phyloP scores from a whole-genome alignment of 2,797 vertebrate genomes.

The Pristis pectinata region DNA sequence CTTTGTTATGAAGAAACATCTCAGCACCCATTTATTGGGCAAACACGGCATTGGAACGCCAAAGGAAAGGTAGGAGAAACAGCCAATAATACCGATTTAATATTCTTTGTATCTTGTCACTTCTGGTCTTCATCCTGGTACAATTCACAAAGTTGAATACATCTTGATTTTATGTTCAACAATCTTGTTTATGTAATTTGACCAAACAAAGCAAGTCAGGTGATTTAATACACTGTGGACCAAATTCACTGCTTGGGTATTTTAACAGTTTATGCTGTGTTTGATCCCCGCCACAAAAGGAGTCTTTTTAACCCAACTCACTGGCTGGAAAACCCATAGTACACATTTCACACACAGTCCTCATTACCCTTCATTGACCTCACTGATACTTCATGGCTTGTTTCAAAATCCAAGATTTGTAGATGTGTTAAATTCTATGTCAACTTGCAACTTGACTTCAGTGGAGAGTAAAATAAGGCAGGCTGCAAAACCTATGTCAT shows the following conservation, averaged over 20 bases:
- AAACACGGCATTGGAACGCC: conserved; percentile 92
- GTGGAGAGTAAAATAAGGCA: neutral
- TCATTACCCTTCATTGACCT: neutral
- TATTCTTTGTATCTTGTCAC: neutral
- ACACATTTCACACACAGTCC: neutral
- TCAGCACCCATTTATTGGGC: conserved; percentile 89
- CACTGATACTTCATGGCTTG: neutral
- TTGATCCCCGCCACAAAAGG: neutral
- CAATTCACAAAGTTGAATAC: neutral
- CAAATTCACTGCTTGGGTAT: neutral
- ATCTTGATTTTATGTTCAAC: neutral
- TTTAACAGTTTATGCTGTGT: neutral
- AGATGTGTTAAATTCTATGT: neutral
- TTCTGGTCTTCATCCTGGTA: neutral
- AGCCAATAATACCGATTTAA: neutral
- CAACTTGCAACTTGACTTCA: neutral
- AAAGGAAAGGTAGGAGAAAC: conserved; percentile 80
- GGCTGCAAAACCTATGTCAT: neutral
- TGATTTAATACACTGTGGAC: neutral
- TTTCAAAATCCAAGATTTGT: neutral
- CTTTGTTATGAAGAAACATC: conserved; percentile 98
- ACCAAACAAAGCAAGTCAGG: neutral
- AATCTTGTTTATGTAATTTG: neutral
- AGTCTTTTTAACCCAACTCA: neutral
- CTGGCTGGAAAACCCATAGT: neutral